phyloP scores from a whole-genome alignment of 64 coral and sea anemone species.

The Montipora capricornis region DNA sequence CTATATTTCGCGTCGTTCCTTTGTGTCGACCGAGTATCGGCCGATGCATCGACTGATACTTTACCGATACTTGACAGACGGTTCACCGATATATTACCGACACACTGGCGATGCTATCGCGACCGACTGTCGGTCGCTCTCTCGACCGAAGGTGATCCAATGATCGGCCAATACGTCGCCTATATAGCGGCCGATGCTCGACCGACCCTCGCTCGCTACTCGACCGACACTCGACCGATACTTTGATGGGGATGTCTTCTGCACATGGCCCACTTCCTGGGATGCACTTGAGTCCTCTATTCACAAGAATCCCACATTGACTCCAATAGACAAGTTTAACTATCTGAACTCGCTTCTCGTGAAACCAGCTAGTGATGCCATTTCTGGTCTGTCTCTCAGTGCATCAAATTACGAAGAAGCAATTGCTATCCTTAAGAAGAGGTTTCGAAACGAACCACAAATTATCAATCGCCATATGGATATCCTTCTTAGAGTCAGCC shows the following conservation, averaged over 20 bases:
- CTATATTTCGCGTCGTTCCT: too few relatives aligned
- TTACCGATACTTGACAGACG: too few relatives aligned
- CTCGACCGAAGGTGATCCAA: too few relatives aligned
- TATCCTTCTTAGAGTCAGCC: slow-evolving; percentile 13
- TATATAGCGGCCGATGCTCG: too few relatives aligned
- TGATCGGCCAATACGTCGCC: too few relatives aligned
- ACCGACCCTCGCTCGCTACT: too few relatives aligned
- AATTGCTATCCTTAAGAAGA: slow-evolving; percentile 15
- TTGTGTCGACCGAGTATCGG: too few relatives aligned
- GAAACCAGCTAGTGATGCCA: slow-evolving; percentile 28
- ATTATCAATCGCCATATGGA: slow-evolving; percentile 73
- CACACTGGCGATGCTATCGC: too few relatives aligned
- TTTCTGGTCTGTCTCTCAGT: slow-evolving; percentile 31
- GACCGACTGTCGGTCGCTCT: too few relatives aligned
- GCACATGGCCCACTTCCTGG: slow-evolving; percentile 78
- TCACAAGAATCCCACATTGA: slow-evolving; percentile 41
- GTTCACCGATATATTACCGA: too few relatives aligned
- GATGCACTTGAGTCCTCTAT: slow-evolving; percentile 66
- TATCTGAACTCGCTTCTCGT: slow-evolving; percentile 63
- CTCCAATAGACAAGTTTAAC: slow-evolving; percentile 68
- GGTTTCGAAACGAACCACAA: slow-evolving; percentile 63
- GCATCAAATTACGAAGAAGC: slow-evolving; percentile 50
- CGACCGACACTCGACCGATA: too few relatives aligned
- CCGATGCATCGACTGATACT: too few relatives aligned
- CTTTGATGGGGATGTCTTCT: slow-evolving; percentile 39